Evolutionary conservation across 2,888 invertebrate genomes (phyloP).

Genomic region (Agrochola litura): DNA sequence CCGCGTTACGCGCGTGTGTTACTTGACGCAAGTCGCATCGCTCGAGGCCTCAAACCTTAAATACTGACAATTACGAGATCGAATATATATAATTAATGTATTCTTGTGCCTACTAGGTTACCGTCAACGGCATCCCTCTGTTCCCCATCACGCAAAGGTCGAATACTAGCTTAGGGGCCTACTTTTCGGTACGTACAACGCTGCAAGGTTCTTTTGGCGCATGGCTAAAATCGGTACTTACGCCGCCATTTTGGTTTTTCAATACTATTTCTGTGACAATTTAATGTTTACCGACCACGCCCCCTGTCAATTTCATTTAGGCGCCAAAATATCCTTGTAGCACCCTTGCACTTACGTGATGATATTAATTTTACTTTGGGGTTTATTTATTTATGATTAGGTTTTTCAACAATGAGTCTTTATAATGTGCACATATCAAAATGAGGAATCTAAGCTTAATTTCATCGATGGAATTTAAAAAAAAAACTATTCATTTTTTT

Average conservation of each 20-base stretch:
- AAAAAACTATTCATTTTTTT: too few species aligned
- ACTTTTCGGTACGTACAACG: constrained; percentile 68
- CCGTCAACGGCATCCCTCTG: constrained; percentile 74
- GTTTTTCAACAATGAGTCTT: too few species aligned
- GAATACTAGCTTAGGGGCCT: constrained; percentile 62
- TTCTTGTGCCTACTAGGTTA: constrained; percentile 70
- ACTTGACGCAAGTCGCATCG: background rate
- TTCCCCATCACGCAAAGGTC: constrained; percentile 64
- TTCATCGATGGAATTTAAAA: too few species aligned
- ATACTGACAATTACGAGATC: background rate
- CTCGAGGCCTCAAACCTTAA: background rate
- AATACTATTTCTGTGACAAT: background rate
- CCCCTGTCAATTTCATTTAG: background rate
- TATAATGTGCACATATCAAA: too few species aligned
- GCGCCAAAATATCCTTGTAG: background rate
- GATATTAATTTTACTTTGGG: background rate
- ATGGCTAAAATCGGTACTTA: background rate
- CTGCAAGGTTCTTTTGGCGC: background rate
- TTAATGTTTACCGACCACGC: background rate
- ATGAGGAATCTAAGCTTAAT: too few species aligned
- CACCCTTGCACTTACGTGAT: background rate
- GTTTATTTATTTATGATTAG: too few species aligned
- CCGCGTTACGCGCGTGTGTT: too few species aligned
- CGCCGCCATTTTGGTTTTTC: background rate
- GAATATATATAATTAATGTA: background rate